These are phyloP conservation scores for Apostichopus japonicus DNA, from an alignment of 35 echinoderm and acorn worm species.

Conservation along the genomic window DNA sequence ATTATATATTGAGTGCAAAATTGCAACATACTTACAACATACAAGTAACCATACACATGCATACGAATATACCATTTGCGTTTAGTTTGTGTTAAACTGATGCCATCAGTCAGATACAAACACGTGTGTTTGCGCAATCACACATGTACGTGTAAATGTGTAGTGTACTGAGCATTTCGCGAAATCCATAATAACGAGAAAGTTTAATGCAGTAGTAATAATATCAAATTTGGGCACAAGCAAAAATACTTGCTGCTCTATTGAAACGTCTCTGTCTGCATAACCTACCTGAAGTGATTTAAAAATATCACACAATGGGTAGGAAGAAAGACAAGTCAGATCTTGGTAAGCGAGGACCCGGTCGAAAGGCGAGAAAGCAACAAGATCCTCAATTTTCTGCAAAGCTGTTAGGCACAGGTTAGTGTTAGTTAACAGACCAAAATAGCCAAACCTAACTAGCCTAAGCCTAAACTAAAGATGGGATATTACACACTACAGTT, in stretches of 20 bases:
- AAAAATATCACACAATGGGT: slow-evolving; percentile 11
- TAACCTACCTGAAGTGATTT: neutral
- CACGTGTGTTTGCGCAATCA: slow-evolving; percentile 21
- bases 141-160: neutral
- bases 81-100: neutral
- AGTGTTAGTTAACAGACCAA: neutral
- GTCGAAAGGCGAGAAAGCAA: slow-evolving; percentile 54
- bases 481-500: too few relatives aligned
- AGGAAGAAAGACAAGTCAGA: slow-evolving; percentile 54
- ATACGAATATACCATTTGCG: neutral
- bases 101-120: neutral
- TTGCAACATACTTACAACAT: neutral
- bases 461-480: neutral
- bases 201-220: too few relatives aligned
- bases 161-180: neutral
- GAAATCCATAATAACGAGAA: neutral
- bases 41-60: neutral
- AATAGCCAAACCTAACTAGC: neutral
- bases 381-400: slow-evolving; percentile 15
- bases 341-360: slow-evolving; percentile 48
- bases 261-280: neutral
- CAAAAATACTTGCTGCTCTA: neutral
- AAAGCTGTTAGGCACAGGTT: slow-evolving; percentile 15
- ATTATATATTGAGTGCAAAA: neutral
- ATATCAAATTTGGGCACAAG: too few relatives aligned